These are phyloP conservation scores for Lerista edwardsae DNA, from an alignment of 2,797 vertebrate genomes.

Conservation along the genomic window DNA sequence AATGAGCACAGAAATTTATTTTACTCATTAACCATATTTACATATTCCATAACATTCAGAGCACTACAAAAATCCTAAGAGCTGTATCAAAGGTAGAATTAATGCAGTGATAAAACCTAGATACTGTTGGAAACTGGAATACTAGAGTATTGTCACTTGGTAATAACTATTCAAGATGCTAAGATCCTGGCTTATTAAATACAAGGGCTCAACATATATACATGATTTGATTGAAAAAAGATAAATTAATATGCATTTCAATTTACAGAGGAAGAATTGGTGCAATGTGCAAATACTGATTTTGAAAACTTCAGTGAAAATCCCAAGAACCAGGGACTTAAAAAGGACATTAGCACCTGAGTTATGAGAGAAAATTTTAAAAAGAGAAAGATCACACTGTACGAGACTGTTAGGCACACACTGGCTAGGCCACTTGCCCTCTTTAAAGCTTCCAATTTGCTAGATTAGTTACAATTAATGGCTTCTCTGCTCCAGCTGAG, in stretches of 20 bases:
- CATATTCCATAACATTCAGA: not conserved
- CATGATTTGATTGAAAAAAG: slow-evolving; percentile 30
- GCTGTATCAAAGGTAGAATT: not conserved
- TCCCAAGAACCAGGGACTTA: not conserved
- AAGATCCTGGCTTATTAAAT: not conserved
- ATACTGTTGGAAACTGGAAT: not conserved
- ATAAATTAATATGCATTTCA: slow-evolving; percentile 31
- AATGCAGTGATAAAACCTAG: not conserved
- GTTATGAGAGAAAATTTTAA: not conserved
- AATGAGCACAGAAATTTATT: slow-evolving; percentile 22
- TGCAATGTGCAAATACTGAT: not conserved
- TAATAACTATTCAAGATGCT: not conserved
- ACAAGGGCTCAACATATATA: slow-evolving; percentile 33
- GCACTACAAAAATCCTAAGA: not conserved
- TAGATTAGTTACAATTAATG: not conserved
- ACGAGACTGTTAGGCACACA: not conserved
- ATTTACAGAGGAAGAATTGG: slow-evolving; percentile 2
- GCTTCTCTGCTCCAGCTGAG: not conserved
- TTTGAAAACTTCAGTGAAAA: not conserved
- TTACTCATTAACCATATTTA: not conserved
- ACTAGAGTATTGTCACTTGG: not conserved
- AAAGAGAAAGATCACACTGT: not conserved
- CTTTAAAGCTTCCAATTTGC: not conserved
- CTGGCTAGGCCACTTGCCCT: not conserved
- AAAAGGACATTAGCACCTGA: not conserved